These are phyloP conservation scores for Phthorimaea operculella DNA, from an alignment of 1,140 invertebrate species.

Conservation along the genomic window DNA sequence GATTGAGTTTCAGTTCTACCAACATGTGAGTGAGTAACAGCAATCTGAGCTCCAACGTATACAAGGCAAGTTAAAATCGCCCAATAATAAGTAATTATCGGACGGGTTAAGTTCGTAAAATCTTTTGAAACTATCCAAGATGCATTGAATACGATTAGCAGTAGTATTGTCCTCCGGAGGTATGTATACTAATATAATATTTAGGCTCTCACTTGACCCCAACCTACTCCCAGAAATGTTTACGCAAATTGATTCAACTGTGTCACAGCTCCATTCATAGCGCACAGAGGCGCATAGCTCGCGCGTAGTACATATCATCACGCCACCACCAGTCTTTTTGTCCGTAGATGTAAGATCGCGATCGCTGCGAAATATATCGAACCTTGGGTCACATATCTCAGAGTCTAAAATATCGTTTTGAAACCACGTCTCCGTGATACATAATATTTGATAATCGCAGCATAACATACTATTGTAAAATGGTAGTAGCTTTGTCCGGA, in stretches of 20 bases:
- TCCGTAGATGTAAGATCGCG: background rate
- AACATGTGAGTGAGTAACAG: background rate
- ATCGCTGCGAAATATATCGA: background rate
- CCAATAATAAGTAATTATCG: background rate
- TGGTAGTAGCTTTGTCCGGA: background rate
- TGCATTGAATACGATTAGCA: background rate
- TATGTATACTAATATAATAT: background rate
- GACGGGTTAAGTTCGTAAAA: background rate
- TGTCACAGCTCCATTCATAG: background rate
- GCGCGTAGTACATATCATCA: background rate
- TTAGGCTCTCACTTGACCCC: background rate
- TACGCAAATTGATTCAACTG: background rate
- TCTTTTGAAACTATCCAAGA: background rate
- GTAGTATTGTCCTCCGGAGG: background rate
- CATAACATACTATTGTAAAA: conserved; percentile 2
- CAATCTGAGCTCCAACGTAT: background rate
- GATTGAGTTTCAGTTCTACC: background rate
- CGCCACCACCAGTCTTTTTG: background rate
- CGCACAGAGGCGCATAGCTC: background rate
- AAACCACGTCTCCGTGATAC: background rate
- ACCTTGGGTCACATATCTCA: background rate
- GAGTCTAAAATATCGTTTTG: background rate
- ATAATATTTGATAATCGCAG: background rate
- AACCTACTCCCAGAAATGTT: background rate
- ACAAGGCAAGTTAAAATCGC: conserved; percentile 3